Evolutionary conservation across 2,113 vertebrate genomes (phyloP).

Genomic region (Gavialis gangeticus): DNA sequence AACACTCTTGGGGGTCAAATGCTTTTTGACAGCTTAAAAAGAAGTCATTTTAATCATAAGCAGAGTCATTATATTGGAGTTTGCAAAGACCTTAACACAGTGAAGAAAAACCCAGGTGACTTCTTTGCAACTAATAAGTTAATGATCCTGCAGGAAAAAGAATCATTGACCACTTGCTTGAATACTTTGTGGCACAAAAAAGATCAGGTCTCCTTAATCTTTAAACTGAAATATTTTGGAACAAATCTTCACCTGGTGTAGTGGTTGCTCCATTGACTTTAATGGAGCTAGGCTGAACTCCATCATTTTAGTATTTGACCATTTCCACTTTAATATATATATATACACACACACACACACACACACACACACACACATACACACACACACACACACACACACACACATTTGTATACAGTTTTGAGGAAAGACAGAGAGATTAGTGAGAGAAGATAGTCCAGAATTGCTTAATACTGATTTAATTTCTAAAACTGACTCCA

Average conservation of each 20-base stretch:
- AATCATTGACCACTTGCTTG: not conserved
- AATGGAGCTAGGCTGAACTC: not conserved
- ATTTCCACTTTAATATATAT: not conserved
- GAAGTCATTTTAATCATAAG: slow-evolving; percentile 14
- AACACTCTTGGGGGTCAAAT: not conserved
- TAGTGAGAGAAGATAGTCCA: not conserved
- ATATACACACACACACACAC: no score
- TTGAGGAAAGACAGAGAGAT: not conserved
- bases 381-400: no score
- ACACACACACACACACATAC: no score
- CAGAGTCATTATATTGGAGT: not conserved
- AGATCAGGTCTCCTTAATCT: not conserved
- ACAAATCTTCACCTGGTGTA: not conserved
- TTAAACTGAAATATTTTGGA: not conserved
- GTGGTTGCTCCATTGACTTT: not conserved
- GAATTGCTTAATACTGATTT: not conserved
- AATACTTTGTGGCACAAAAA: slow-evolving; percentile 1
- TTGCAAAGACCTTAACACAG: slow-evolving; percentile 42
- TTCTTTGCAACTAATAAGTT: slow-evolving; percentile 27
- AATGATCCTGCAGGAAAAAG: slow-evolving; percentile 2
- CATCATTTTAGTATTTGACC: not conserved
- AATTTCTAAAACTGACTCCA: not conserved
- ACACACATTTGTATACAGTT: not conserved
- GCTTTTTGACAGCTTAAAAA: slow-evolving; percentile 27
- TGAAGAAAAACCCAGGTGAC: not conserved